Base-by-base conservation (phyloP, 2,888 invertebrate genomes). In the Candidula unifasciata region DNA sequence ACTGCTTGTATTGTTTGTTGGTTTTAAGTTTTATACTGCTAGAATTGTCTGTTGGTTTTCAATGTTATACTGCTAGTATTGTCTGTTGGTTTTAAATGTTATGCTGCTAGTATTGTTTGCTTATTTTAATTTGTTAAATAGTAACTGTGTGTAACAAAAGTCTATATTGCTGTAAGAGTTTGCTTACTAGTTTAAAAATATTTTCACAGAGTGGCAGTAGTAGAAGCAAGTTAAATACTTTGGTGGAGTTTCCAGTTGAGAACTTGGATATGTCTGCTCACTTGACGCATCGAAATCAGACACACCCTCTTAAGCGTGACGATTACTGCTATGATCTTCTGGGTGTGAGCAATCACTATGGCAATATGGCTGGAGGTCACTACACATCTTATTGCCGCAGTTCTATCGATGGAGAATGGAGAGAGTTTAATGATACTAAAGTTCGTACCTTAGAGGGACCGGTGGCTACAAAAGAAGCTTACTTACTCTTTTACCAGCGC, bases 331-430 rank as follows among this genome's bases (percentile, higher is more conserved):
- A 98, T 94, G 98, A 99, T 93, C 95, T 99, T 64, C 98, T 97
- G 94, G 98, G 97, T 1, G 97, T 99, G 30, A 98, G 98, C 92
- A 98, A 99, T 94, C 99, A 99, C 94, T 98, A 98, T 93, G 97
- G 97, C 0, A 96, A 96, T 91, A 94, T 98, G 88, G 97, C 97
- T 93, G 97, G 98, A 0, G 98, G 98, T 0, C 99, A 99, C 94
- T 99, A 99, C 93, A 98, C 98, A 88, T 98, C 98, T 0, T 97
- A 97, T 87, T 98, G 98, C 93, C 96, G 96, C 91, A 98, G 98
- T 94, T 97, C 98, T 0, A 97, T 97, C 92, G 97, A 98, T 93
- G 96, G 96, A 30, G 96, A 96, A 90, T 99, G 99, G 99, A 98
- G 98, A 94, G 96, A 97, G 89, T 99, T 97, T 94, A 98, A 99